Base-by-base conservation (phyloP, 2,888 invertebrate species). In the Crepidodera aurea region DNA sequence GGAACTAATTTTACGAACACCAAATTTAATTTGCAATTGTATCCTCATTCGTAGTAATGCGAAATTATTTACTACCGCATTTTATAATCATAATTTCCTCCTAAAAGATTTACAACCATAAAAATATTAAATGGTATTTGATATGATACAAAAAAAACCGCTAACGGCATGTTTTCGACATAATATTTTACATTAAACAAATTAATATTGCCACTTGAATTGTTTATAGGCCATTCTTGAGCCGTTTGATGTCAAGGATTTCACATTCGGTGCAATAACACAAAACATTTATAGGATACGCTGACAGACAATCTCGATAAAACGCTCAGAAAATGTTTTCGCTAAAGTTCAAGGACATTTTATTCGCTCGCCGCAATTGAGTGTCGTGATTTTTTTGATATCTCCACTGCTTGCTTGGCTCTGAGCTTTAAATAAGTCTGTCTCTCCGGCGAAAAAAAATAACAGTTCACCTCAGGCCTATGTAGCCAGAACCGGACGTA, bases 151-250 rank as follows among this genome's bases (percentile, higher is more conserved):
- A 44, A 44, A 53, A 42, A 44, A 44, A 44, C 10, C 37, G 25
- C 25, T 55, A 50, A 55, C 50, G 27, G 16, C 60, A 50, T 60
- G 60, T 60, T 60, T 55, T 55, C 13, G 32, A 55, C 29, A 19
- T 44, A 44, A 55, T 55, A 55, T 44, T 74, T 75, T 34, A 75
- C 69, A 69, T 75, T 74, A 75, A 74, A 72, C 73, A 76, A 74
- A 75, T 75, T 72, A 75, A 74, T 73, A 73, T 73, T 68, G 65
- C 73, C 73, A 68, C 71, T 71, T 68, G 65, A 66, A 69, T 71
- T 74, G 73, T 76, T 75, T 76, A 76, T 75, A 69, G 64, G 69
- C 72, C 61, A 71, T 75, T 72, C 72, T 70, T 69, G 64, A 61
- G 68, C 70, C 70, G 69, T 70, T 69, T 71, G 69, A 72, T 74